A percentile compares a stretch with the other conserved stretches of the same genome.
These are phyloP conservation scores for Tenthredo notha DNA, from an alignment of 2,888 invertebrate genomes.

Conservation along the genomic window DNA sequence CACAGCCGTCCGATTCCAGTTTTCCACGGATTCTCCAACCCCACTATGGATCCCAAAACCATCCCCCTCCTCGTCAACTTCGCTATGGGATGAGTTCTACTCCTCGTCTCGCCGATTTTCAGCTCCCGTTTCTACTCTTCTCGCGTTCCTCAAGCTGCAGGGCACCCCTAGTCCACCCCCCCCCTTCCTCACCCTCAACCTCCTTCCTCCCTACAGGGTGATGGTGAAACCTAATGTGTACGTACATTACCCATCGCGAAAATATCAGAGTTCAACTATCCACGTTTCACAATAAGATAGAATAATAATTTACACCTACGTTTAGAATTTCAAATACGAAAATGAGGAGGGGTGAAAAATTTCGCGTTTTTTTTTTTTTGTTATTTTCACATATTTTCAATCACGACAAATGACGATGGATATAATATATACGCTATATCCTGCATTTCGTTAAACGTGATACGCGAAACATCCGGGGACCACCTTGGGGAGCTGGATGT, in stretches of 20 bases:
- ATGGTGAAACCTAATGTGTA: no score
- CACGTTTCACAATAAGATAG: not conserved
- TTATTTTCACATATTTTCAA: not conserved
- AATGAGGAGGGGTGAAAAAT: not conserved
- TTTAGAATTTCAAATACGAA: not conserved
- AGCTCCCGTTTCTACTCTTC: not conserved
- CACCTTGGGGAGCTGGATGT: not conserved
- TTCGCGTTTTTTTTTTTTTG: not conserved
- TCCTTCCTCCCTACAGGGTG: no score
- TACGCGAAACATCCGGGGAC: not conserved
- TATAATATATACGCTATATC: not conserved
- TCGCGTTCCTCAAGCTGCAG: not conserved
- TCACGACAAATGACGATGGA: not conserved
- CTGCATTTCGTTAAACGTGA: not conserved
- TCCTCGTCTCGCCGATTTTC: not conserved
- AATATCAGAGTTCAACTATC: not conserved
- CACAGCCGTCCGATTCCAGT: slow-evolving; percentile 29
- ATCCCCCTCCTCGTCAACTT: not conserved
- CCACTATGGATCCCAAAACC: slow-evolving; percentile 54
- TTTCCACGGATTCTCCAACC: slow-evolving; percentile 54
- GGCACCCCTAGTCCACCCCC: no score
- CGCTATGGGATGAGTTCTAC: not conserved
- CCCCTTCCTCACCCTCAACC: no score
- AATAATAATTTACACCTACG: not conserved
- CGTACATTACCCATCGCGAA: no score